Conservation (phyloP, 2,888 invertebrate species). For the Noctua janthina region DNA sequence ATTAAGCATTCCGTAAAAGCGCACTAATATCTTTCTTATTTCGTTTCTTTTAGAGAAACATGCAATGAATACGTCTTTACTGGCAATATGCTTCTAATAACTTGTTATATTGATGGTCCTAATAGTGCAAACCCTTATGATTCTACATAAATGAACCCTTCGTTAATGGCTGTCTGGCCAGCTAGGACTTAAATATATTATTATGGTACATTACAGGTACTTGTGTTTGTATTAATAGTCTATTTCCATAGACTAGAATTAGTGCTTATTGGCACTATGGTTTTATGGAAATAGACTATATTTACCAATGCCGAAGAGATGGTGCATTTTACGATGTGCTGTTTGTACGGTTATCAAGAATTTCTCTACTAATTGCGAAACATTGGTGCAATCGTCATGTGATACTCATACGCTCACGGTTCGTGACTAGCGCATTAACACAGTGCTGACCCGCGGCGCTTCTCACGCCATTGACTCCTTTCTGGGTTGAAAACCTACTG, state of each 20-base stretch:
- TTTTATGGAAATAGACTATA: neutral
- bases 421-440: constrained; percentile 77
- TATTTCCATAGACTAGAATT: neutral
- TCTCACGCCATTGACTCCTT: constrained; percentile 78
- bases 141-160: neutral
- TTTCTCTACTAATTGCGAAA: constrained; percentile 41
- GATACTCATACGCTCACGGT: constrained; percentile 61
- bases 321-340: constrained; percentile 16
- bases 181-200: neutral
- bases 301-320: neutral
- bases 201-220: neutral
- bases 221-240: neutral
- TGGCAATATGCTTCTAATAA: neutral
- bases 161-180: neutral
- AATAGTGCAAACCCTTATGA: neutral
- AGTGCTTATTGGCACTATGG: neutral
- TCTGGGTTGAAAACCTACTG: constrained; percentile 70
- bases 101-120: neutral
- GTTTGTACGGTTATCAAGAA: constrained; percentile 20
- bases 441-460: constrained; percentile 72
- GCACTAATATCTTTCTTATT: neutral
- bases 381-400: constrained; percentile 52
- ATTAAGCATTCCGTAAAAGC: neutral
- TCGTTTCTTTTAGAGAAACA: neutral
- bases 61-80: neutral